phyloP scores from a whole-genome alignment of 1,140 invertebrate species.

The Spodoptera litura region DNA sequence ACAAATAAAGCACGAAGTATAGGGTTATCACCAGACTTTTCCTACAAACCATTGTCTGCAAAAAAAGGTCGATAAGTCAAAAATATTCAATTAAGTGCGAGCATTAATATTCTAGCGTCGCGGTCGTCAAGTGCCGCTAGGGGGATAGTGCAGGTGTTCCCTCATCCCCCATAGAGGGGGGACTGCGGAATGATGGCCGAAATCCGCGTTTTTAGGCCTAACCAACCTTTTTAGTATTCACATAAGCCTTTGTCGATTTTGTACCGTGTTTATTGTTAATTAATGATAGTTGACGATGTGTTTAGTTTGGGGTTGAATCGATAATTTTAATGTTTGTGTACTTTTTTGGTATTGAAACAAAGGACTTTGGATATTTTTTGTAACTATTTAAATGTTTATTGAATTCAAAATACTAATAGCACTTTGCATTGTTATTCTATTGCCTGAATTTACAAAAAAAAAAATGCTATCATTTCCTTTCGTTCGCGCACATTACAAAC shows the following conservation, averaged over 20 bases:
- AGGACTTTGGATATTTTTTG: too few species aligned
- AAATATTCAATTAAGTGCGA: constrained; percentile 80
- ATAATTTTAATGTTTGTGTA: background rate
- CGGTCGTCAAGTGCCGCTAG: constrained; percentile 73
- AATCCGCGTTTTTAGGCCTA: constrained; percentile 84
- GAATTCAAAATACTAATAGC: too few species aligned
- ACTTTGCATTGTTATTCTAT: too few species aligned
- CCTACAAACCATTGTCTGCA: background rate
- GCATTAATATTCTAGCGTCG: constrained; percentile 83
- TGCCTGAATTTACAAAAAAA: too few species aligned
- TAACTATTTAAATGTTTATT: too few species aligned
- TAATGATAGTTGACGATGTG: too few species aligned
- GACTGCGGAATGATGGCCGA: constrained; percentile 69
- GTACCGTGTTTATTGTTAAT: constrained; percentile 70
- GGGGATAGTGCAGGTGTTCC: constrained; percentile 72
- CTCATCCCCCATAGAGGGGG: constrained; percentile 56
- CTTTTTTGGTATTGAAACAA: too few species aligned
- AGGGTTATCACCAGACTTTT: background rate
- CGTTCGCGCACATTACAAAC: background rate
- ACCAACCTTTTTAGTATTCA: constrained; percentile 80
- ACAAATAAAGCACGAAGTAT: background rate
- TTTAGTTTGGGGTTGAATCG: background rate
- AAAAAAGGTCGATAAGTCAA: constrained; percentile 69
- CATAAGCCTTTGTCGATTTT: constrained; percentile 72
- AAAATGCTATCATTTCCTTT: too few species aligned